Conservation (phyloP, 2,797 vertebrate species). For the Steatocranus sp. region DNA sequence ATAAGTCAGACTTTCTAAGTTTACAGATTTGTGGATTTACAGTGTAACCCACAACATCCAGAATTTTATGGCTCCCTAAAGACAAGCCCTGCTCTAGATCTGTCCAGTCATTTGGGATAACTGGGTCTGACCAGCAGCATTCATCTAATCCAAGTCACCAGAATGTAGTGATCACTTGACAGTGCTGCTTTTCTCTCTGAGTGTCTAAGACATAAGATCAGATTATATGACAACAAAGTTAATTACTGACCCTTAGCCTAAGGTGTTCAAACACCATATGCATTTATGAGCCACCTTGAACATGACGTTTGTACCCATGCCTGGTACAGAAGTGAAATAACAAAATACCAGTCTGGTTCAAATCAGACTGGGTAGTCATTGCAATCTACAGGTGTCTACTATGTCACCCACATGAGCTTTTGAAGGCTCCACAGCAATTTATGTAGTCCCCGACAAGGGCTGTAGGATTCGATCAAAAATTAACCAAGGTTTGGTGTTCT, state of each 20-base stretch:
- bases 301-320: not conserved
- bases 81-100: not conserved
- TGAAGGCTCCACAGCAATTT: accelerated
- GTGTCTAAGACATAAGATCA: not conserved
- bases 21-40: not conserved
- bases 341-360: not conserved
- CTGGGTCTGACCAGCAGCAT: not conserved
- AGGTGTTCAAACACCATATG: accelerated
- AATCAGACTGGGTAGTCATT: accelerated
- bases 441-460: not conserved
- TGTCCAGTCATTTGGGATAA: not conserved
- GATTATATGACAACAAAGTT: not conserved
- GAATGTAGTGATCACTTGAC: accelerated
- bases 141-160: not conserved
- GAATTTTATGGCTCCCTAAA: not conserved
- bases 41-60: not conserved
- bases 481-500: accelerated
- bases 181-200: not conserved
- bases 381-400: not conserved
- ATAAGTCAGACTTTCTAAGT: not conserved
- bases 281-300: not conserved
- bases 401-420: not conserved
- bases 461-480: not conserved
- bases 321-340: accelerated
- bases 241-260: not conserved